These are phyloP conservation scores for Auanema sp. DNA, from an alignment of 2,888 invertebrate genomes.

Conservation along the genomic window DNA sequence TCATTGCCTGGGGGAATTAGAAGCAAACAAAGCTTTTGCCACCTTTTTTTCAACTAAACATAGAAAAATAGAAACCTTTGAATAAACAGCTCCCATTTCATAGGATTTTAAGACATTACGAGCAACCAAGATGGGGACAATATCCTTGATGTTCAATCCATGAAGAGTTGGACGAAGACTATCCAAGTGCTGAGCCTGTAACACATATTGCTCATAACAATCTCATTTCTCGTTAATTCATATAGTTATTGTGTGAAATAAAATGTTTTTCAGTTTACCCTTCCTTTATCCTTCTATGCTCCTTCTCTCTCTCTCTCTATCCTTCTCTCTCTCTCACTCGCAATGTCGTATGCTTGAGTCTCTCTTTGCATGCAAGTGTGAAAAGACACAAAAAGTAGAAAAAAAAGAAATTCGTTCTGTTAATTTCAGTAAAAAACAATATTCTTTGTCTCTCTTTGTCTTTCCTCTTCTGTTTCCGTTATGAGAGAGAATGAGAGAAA, in stretches of 20 bases:
- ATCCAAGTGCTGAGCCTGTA: conserved; percentile 51
- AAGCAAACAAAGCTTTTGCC: background rate
- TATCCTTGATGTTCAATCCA: conserved; percentile 42
- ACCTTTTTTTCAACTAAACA: background rate
- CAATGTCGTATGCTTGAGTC: too few relatives aligned
- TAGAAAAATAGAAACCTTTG: conserved; percentile 34
- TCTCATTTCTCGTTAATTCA: background rate
- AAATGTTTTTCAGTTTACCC: background rate
- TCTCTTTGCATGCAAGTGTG: too few relatives aligned
- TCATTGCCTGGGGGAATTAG: too few relatives aligned
- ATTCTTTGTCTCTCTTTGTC: background rate
- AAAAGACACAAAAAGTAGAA: too few relatives aligned
- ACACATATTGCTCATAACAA: background rate
- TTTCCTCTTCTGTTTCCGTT: background rate
- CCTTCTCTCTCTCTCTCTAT: too few relatives aligned
- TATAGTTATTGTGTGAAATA: background rate
- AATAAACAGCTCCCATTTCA: conserved; percentile 58
- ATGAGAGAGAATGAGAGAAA: too few relatives aligned
- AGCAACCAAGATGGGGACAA: conserved; percentile 58
- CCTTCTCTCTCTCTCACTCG: too few relatives aligned
- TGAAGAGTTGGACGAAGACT: conserved; percentile 45
- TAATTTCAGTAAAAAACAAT: background rate
- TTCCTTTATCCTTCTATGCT: too few relatives aligned
- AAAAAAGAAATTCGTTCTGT: background rate
- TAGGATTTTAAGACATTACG: conserved; percentile 52